Evolutionary conservation across 2,888 invertebrate species (phyloP), one percentile per base, ranked within the genome.

Genomic region (Exocentrus adspersus): DNA sequence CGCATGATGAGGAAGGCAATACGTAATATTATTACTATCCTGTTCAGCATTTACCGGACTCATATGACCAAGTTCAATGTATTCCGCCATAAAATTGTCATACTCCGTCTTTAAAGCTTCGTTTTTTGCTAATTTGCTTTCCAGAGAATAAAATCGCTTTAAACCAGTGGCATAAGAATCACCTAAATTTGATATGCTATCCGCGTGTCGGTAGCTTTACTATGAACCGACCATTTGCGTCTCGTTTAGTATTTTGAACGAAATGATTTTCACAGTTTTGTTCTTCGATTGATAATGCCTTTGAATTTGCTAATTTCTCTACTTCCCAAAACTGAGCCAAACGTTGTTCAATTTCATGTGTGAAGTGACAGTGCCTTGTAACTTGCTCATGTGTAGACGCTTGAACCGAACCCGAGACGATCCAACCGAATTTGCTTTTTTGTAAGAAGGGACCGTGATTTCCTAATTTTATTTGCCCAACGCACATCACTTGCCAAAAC

Each of bases 361-460:
- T n/a, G n/a, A n/a, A n/a, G n/a, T n/a, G n/a, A n/a, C n/a, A n/a
- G n/a, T n/a, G n/a, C n/a, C n/a, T n/a, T n/a, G n/a, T n/a, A n/a
- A n/a, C n/a, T n/a, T n/a, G n/a, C n/a, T n/a, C n/a, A n/a, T n/a
- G n/a, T n/a, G n/a, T n/a, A n/a, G n/a, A n/a, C n/a, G n/a, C n/a
- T n/a, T n/a, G n/a, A n/a, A n/a, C n/a, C n/a, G 10, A 51, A 14
- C 68, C 60, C n/a, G 59, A 24, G 3, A 68, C 24, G 14, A 63
- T 63, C 60, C 65, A 65, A 3, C 64, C 69, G 16, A 69, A 58
- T 12, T 57, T 50, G 10, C 46, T 69, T 28, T 69, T 67, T 59
- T 69, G 69, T 46, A 67, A 41, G 32, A 64, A 10, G 12, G 67
- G 67, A 10, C 32, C 43, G 1, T 48, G n/a, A 21, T 42, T 21